A percentile compares a stretch with the other conserved stretches of the same genome.
Conservation (phyloP, 2,888 invertebrate genomes). For the Danaus chrysippus region DNA sequence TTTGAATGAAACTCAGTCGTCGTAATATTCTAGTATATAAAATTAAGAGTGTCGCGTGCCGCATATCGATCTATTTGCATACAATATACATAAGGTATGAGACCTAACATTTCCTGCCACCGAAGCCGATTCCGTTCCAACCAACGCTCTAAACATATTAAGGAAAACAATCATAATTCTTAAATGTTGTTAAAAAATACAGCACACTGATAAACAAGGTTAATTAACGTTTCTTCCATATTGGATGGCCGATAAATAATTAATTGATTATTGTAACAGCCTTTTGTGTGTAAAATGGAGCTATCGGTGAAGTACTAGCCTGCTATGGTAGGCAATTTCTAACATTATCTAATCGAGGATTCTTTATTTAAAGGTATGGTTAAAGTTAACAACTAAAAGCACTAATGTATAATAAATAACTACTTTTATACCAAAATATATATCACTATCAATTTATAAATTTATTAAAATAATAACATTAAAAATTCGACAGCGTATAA, state of each 20-base stretch:
- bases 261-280: constrained; percentile 20
- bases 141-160: constrained; percentile 12
- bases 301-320: constrained; percentile 6
- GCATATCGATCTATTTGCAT: constrained; percentile 39
- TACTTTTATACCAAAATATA: too few species aligned
- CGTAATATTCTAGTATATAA: not conserved
- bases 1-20: too few species aligned
- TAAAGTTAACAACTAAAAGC: not conserved
- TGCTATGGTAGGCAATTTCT: too few species aligned
- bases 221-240: constrained; percentile 22
- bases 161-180: constrained; percentile 42
- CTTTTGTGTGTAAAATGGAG: constrained; percentile 17
- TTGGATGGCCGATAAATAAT: constrained; percentile 18
- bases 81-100: constrained; percentile 41
- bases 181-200: constrained; percentile 52
- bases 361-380: not conserved
- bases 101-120: constrained; percentile 9
- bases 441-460: too few species aligned
- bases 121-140: constrained; percentile 14
- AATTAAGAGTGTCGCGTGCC: constrained; percentile 36
- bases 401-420: not conserved
- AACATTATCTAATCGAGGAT: not conserved
- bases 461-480: too few species aligned
- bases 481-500: too few species aligned
- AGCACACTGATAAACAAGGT: constrained; percentile 48